Base-by-base conservation (phyloP, 2,113 vertebrate species). In the Microcebus tavaratra region DNA sequence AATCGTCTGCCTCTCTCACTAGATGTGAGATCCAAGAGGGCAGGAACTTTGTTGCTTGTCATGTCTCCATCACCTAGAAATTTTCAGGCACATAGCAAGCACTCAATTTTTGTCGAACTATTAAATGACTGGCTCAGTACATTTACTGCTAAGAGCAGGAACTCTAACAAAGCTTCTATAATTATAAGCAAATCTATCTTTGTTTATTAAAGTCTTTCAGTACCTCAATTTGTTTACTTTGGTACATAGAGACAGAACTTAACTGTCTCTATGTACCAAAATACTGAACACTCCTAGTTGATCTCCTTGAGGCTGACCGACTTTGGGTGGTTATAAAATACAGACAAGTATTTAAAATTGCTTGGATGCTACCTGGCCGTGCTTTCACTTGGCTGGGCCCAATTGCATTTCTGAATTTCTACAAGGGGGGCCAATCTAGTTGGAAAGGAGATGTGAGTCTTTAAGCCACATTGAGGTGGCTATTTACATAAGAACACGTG, bases 181-280 rank as follows among this genome's bases (percentile, higher is more conserved):
- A 96, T 3, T 8, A 76, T 34, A 42, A 76, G 18, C 75, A 90
- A 82, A 89, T 67, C 80, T 70, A 61, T 14, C 48, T 83, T 57
- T 63, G n/a, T 42, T 96, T 93, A 73, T 27, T 80, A 21, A 92
- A 91, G 72, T 81, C 12, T 91, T 95, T 83, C 18, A n/a, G 34
- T 59, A 61, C 34, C 6, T 53, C 67, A 36, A 86, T 89, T 73
- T 87, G 55, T 85, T 76, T 75, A 63, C 88, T 65, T 81, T 78
- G 87, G 45, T 84, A 50, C 80, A 68, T 75, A 87, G 76, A 36
- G 42, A 88, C 20, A 86, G 73, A 94, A 42, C 81, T 12, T 76
- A 87, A 87, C 3, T 57, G 55, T 57, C 55, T 57, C 20, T 57
- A 8, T 57, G 55, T 21, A 57, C 55, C 55, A 94, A 93, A 79